Evolutionary conservation across 2,113 vertebrate species (phyloP).

Genomic region (Rhynchomys soricoides): DNA sequence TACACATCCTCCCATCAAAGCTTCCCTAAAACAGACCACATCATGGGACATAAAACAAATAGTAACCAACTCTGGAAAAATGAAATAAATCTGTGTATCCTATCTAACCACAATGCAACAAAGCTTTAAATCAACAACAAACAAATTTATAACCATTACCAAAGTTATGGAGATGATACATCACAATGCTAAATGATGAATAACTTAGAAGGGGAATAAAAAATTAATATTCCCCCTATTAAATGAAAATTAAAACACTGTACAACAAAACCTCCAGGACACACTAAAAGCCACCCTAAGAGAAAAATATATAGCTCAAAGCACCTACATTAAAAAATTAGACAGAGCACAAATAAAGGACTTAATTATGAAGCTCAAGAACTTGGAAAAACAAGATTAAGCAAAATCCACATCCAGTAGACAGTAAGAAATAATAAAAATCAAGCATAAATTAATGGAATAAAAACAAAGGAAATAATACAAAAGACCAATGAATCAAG

Average conservation of each 20-base stretch:
- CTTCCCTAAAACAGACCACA: not conserved
- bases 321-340: not conserved
- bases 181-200: conserved; percentile 1
- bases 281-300: not conserved
- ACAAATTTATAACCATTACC: not conserved
- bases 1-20: not conserved
- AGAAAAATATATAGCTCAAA: not conserved
- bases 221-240: not conserved
- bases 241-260: not conserved
- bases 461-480: not conserved
- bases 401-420: not conserved
- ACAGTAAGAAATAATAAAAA: not conserved
- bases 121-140: not conserved
- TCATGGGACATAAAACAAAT: not conserved
- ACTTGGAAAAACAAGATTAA: not conserved
- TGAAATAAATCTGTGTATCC: not conserved
- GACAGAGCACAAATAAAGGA: not conserved
- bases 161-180: not conserved
- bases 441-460: not conserved
- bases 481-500: not conserved
- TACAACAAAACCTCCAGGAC: not conserved
- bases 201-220: not conserved
- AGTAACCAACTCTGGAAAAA: not conserved
- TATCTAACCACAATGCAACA: not conserved
- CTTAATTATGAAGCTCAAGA: not conserved